These are phyloP conservation scores for Terrapene triunguis DNA, from an alignment of 2,113 vertebrate genomes.

Conservation along the genomic window DNA sequence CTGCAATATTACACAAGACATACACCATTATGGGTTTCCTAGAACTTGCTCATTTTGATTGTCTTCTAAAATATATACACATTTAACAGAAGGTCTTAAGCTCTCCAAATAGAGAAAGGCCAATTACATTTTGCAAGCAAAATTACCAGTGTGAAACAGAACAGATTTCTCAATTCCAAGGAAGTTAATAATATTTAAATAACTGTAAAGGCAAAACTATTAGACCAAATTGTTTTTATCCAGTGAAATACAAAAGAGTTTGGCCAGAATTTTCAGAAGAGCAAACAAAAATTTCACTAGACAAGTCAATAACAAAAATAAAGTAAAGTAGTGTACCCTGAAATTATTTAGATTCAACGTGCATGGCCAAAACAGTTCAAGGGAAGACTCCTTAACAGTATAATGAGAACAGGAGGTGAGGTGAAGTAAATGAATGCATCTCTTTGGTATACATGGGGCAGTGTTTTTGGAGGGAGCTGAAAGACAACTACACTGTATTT, in stretches of 20 bases:
- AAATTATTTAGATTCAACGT: neutral
- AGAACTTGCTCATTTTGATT: neutral
- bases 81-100: neutral
- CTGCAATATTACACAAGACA: constrained; percentile 61
- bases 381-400: neutral
- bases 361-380: neutral
- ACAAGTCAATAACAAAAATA: neutral
- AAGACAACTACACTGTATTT: rapidly evolving
- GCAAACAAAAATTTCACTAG: neutral
- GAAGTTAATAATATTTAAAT: rapidly evolving
- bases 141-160: neutral
- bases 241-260: neutral
- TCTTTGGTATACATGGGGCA: neutral
- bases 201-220: neutral
- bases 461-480: neutral
- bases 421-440: neutral
- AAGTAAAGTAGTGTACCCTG: neutral
- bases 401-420: neutral
- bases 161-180: neutral
- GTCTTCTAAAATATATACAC: neutral
- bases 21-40: rapidly evolving
- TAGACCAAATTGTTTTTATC: neutral
- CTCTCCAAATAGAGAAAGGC: rapidly evolving
- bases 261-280: neutral
- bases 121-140: neutral